Percentiles rank a stretch among this genome's conserved stretches.
Conservation (phyloP, 2,888 invertebrate genomes). For the Eupithecia subfuscata region DNA sequence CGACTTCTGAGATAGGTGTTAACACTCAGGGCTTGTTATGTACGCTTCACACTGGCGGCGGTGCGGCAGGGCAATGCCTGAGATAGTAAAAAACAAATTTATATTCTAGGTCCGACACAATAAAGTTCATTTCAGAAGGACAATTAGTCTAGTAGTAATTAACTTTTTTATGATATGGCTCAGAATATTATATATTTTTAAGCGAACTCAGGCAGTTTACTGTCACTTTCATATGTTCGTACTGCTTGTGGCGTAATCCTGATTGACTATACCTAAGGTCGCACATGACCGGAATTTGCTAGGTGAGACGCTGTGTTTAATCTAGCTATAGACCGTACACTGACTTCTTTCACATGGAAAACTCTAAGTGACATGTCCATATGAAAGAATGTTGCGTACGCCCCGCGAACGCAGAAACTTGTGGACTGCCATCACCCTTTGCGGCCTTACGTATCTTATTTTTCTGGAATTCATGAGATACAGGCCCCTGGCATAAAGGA, state of each 20-base stretch:
- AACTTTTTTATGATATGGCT: background rate
- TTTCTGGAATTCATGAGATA: background rate
- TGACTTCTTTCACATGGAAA: constrained; percentile 18
- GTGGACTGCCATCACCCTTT: background rate
- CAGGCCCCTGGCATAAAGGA: background rate
- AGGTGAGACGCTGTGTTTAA: constrained; percentile 18
- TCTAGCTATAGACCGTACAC: constrained; percentile 25
- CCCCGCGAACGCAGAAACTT: constrained; percentile 17
- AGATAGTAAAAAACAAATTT: background rate
- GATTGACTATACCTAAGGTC: background rate
- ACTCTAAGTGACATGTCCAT: background rate
- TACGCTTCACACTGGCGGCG: background rate
- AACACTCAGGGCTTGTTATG: background rate
- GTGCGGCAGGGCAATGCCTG: background rate
- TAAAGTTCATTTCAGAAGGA: background rate
- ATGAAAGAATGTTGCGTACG: constrained; percentile 15
- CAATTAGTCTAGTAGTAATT: background rate
- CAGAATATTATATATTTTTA: background rate
- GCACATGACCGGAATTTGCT: constrained; percentile 5
- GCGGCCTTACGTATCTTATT: background rate
- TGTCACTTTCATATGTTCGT: background rate
- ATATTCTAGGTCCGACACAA: background rate
- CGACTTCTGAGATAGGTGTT: background rate
- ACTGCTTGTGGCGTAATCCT: constrained; percentile 16
- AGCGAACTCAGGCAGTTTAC: background rate